phyloP scores from a whole-genome alignment of 2,888 invertebrate genomes.

The Drosophila fulvimacula region DNA sequence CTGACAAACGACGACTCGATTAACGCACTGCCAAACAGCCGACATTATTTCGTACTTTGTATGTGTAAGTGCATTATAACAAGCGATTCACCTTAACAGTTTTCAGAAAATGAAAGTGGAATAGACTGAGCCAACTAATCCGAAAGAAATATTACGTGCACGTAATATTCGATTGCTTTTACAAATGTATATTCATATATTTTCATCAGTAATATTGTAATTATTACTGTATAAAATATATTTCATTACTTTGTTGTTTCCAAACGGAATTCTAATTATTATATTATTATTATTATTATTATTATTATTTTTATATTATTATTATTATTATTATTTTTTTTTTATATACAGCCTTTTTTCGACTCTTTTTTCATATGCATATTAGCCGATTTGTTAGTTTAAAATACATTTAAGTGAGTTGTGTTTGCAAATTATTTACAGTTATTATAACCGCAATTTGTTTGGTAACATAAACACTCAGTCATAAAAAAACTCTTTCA shows the following conservation, averaged over 20 bases:
- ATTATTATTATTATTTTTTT: too few relatives aligned
- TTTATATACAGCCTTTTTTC: not conserved
- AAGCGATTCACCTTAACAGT: slow-evolving; percentile 10
- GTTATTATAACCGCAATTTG: slow-evolving; percentile 67
- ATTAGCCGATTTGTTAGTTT: slow-evolving; percentile 10
- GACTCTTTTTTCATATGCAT: slow-evolving; percentile 7
- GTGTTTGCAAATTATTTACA: slow-evolving; percentile 58
- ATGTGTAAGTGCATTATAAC: slow-evolving; percentile 5
- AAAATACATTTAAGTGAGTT: slow-evolving; percentile 51
- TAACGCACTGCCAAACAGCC: not conserved
- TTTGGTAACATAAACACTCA: slow-evolving; percentile 46
- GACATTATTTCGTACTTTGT: not conserved
- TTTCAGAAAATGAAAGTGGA: slow-evolving; percentile 50
- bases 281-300: too few relatives aligned
- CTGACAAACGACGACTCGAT: not conserved
- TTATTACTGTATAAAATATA: not conserved
- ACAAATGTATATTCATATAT: slow-evolving; percentile 12
- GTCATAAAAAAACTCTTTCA: slow-evolving; percentile 52
- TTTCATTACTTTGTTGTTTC: not conserved
- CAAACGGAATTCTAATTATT: not conserved
- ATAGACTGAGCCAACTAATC: slow-evolving; percentile 16
- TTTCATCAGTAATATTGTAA: not conserved
- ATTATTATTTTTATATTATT: too few relatives aligned
- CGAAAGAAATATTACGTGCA: slow-evolving; percentile 38
- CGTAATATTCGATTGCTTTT: slow-evolving; percentile 32